Percentiles rank a stretch among this genome's conserved stretches.
Conservation (phyloP, 2,797 vertebrate genomes). For the Eulemur coronatus region DNA sequence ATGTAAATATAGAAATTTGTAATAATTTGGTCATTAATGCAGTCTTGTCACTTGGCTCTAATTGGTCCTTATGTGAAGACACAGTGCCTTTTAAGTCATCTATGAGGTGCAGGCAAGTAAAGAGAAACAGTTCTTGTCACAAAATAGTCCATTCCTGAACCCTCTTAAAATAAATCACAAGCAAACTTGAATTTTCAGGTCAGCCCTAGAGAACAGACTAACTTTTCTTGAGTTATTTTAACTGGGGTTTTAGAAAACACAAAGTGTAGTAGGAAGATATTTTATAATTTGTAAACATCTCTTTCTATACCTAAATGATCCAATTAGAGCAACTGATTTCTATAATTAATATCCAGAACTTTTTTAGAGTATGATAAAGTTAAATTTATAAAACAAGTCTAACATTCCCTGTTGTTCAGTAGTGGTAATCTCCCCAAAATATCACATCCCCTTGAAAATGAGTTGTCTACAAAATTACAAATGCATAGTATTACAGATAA, state of each 20-base stretch:
- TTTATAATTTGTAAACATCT: background rate
- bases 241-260: constrained; percentile 34
- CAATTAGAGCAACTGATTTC: background rate
- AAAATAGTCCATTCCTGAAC: constrained; percentile 1
- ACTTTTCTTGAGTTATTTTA: constrained; percentile 18
- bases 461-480: constrained; percentile 20
- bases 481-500: background rate
- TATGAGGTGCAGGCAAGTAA: constrained; percentile 4
- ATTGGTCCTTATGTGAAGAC: background rate
- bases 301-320: constrained; percentile 10
- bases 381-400: constrained; percentile 13
- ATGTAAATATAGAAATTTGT: background rate
- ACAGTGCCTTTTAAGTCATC: background rate
- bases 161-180: constrained; percentile 8
- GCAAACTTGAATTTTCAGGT: constrained; percentile 47
- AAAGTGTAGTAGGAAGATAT: background rate
- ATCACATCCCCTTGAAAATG: background rate
- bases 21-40: background rate
- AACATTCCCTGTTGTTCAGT: background rate
- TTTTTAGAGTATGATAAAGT: constrained; percentile 3
- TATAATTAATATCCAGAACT: background rate
- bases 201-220: constrained; percentile 1
- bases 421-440: background rate
- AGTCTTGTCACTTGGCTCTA: background rate
- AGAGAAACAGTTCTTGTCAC: background rate